Evolutionary conservation across 2,113 vertebrate genomes (phyloP), one percentile per base, ranked within the genome.

Genomic region (human (Homo sapiens)): DNA sequence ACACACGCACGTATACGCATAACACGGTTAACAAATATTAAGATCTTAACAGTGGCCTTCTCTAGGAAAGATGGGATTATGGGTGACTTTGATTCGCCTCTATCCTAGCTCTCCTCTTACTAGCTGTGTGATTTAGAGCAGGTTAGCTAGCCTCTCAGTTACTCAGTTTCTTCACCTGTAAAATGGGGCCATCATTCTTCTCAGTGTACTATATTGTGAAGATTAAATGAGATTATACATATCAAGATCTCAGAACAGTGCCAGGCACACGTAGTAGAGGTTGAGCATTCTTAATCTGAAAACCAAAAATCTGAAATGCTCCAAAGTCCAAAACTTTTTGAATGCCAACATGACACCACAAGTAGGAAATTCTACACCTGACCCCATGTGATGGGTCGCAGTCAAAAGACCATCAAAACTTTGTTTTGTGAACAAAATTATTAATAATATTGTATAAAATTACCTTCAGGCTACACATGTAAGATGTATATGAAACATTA

Each of bases 131-230:
- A 59, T 50, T 88, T 43, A 84, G 35, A 14, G 55, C 11, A 70
- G 38, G 18, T 89, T 61, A 40, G 11, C 80, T 48, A 18, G 45
- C 27, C 32, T 85, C 43, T 88, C 88, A 52, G 10, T 32, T 55
- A 32, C 30, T 96, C 73, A 17, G 8, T 93, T n/a, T 94, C 48
- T 68, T 94, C 68, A 30, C 57, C 85, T 89, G 50, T 72, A 43
- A 82, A 92, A 89, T 91, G 35, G 38, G 14, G 38, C 18, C 78
- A 78, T 20, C 27, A 38, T 3, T 23, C 18, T 18, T 70, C 40
- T 81, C 38, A 20, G 35, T 14, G 35, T 43, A 14, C 61, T 55
- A 16, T 64, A 4, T 30, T n/a, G 43, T 48, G 38, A 92, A 64
- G 50, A 89, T 38, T 82, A 78, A 50, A 20, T 45, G 82, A 95